Conservation (phyloP, 2,797 vertebrate genomes). For the Bradypus variegatus region DNA sequence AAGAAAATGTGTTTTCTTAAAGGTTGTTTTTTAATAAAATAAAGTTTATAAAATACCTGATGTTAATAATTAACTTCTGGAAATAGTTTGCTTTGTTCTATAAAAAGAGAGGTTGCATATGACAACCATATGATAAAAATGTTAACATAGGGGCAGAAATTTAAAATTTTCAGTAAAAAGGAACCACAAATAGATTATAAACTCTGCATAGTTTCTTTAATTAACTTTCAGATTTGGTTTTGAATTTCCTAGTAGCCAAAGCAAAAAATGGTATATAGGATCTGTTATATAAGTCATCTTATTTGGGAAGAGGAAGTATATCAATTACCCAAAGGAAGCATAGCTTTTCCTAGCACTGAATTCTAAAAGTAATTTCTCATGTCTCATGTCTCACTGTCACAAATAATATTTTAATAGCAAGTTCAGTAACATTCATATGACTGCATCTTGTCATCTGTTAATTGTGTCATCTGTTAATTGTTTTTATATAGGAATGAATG, state of each 20-base stretch:
- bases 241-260: constrained; percentile 28
- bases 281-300: background rate
- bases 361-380: constrained; percentile 41
- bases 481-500: constrained; percentile 46
- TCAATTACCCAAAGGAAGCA: background rate
- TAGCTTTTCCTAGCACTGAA: constrained; percentile 32
- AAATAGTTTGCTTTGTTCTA: constrained; percentile 33
- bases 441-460: background rate
- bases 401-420: constrained; percentile 46
- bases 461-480: background rate
- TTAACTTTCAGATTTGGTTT: constrained; percentile 43
- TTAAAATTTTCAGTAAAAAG: constrained; percentile 22
- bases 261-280: constrained; percentile 17
- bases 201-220: constrained; percentile 16
- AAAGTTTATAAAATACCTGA: background rate
- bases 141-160: background rate
- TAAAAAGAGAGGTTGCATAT: background rate
- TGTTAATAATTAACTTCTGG: background rate
- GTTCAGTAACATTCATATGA: constrained; percentile 21
- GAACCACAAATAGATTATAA: constrained; percentile 16
- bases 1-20: background rate
- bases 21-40: constrained; percentile 29
- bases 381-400: constrained; percentile 6
- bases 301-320: background rate
- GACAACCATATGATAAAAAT: constrained; percentile 29